Conservation (phyloP, 2,113 vertebrate species). For the Cyprinus carpio region DNA sequence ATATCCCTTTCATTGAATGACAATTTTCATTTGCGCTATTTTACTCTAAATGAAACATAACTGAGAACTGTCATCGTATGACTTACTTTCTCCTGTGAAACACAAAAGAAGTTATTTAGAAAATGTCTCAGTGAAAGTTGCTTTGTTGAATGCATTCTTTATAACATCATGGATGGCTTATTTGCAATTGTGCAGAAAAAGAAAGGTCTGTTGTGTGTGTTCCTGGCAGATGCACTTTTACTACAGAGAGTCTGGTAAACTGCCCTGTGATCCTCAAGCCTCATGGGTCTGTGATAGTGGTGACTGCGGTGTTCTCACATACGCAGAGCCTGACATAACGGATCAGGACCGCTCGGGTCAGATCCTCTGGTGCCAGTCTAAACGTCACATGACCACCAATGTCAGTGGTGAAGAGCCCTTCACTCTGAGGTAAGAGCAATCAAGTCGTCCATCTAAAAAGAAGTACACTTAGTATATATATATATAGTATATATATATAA, state of each 20-base stretch:
- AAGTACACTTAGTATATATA: too few species aligned
- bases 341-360: slow-evolving; percentile 33
- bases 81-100: not conserved
- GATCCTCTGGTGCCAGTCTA: slow-evolving; percentile 67
- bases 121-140: not conserved
- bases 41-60: not conserved
- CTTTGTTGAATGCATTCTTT: not conserved
- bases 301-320: not conserved
- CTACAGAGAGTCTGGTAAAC: slow-evolving; percentile 61
- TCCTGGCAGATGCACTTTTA: slow-evolving; percentile 61
- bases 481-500: too few species aligned
- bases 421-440: slow-evolving; percentile 57
- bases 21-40: not conserved
- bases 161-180: not conserved
- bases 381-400: slow-evolving; percentile 39
- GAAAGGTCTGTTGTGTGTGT: not conserved
- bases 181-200: not conserved
- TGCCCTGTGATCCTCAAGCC: slow-evolving; percentile 40
- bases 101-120: not conserved
- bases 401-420: slow-evolving; percentile 9
- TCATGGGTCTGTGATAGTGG: slow-evolving; percentile 38
- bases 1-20: not conserved
- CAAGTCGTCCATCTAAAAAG: not conserved
- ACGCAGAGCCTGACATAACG: not conserved
- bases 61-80: not conserved